These are phyloP conservation scores for Peromyscus polionotus DNA, from an alignment of 2,113 vertebrate species.

Conservation along the genomic window DNA sequence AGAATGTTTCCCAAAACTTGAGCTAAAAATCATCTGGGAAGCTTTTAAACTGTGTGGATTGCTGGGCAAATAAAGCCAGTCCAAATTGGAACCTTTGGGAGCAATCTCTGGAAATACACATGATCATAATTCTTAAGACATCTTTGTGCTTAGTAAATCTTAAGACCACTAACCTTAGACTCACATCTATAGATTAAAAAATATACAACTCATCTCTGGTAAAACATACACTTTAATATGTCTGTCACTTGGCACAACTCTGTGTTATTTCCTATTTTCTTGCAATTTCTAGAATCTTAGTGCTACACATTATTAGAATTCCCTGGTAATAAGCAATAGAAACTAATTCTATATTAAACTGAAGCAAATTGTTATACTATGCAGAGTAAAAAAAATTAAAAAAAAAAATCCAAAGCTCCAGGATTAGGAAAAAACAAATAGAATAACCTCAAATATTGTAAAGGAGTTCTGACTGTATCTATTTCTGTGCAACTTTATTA, in stretches of 20 bases:
- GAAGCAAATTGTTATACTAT: background rate
- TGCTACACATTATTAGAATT: background rate
- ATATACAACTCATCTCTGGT: background rate
- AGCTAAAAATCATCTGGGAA: background rate
- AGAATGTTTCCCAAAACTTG: background rate
- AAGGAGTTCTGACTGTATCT: background rate
- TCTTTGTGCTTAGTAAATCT: background rate
- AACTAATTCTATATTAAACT: constrained; percentile 12
- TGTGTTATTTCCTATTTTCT: background rate
- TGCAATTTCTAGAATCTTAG: background rate
- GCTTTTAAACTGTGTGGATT: background rate
- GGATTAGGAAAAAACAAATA: background rate
- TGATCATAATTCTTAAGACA: background rate
- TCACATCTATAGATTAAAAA: background rate
- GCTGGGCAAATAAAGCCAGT: background rate
- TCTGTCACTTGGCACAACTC: background rate
- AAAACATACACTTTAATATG: background rate
- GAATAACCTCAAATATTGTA: background rate
- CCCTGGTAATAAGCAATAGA: background rate
- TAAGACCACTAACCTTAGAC: background rate
- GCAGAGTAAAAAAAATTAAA: background rate
- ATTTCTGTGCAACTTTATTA: background rate
- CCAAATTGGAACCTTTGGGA: background rate
- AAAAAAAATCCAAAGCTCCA: background rate
- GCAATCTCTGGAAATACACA: background rate